Conservation (phyloP, 2,113 vertebrate species). For the Ranitomeya variabilis region DNA sequence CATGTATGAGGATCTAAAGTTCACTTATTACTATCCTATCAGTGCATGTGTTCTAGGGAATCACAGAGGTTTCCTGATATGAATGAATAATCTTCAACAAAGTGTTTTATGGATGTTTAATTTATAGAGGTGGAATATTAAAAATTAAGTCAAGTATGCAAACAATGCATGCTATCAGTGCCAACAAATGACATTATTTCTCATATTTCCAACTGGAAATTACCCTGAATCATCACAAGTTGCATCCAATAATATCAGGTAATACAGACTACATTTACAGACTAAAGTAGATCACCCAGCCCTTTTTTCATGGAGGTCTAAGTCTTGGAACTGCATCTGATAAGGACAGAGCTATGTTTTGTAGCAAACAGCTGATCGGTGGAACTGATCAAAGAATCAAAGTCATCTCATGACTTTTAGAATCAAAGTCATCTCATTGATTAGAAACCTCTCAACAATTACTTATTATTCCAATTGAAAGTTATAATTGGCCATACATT, state of each 20-base stretch:
- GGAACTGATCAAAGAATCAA: too few species aligned
- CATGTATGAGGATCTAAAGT: neutral
- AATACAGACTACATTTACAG: too few species aligned
- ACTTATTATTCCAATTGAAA: too few species aligned
- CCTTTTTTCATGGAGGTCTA: too few species aligned
- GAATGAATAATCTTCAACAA: neutral
- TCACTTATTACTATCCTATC: neutral
- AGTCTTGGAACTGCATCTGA: too few species aligned
- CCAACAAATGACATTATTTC: neutral
- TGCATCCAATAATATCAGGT: neutral
- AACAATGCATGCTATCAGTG: neutral
- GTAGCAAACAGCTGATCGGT: too few species aligned
- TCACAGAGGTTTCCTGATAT: neutral
- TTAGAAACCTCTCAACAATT: too few species aligned
- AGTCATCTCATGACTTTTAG: too few species aligned
- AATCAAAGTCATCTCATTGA: too few species aligned
- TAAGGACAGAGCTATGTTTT: too few species aligned
- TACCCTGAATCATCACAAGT: neutral
- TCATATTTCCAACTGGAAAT: neutral
- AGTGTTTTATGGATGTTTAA: neutral
- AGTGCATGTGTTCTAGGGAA: neutral
- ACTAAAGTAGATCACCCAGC: too few species aligned
- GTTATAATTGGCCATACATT: too few species aligned
- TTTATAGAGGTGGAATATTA: neutral
- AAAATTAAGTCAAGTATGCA: neutral